Evolutionary conservation across 2,888 invertebrate species (phyloP).

Genomic region (Actias luna): DNA sequence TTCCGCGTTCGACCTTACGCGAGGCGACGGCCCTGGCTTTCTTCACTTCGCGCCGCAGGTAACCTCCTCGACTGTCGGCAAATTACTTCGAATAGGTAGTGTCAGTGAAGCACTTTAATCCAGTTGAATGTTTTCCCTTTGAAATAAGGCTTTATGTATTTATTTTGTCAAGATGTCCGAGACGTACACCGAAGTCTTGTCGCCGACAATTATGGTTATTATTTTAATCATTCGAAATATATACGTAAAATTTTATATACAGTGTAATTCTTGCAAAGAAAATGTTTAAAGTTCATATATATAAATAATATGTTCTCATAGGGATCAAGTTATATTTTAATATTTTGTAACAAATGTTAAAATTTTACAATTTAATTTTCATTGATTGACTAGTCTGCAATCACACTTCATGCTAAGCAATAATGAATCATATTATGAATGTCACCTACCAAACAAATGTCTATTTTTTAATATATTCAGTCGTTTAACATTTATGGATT

Average conservation of each 20-base stretch:
- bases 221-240: background rate
- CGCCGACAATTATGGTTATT: background rate
- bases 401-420: too few relatives aligned
- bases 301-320: too few relatives aligned
- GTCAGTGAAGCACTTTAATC: background rate
- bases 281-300: too few relatives aligned
- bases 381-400: too few relatives aligned
- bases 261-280: too few relatives aligned
- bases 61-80: conserved; percentile 36
- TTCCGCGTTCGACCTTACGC: conserved; percentile 32
- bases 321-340: too few relatives aligned
- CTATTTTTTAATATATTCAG: too few relatives aligned
- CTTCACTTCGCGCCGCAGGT: conserved; percentile 26
- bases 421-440: too few relatives aligned
- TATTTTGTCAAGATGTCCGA: background rate
- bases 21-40: conserved; percentile 45
- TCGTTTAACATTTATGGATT: too few relatives aligned
- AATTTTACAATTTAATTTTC: too few relatives aligned
- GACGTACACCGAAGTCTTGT: background rate
- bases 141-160: background rate
- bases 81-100: conserved; percentile 29
- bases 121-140: background rate
- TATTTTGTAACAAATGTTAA: too few relatives aligned
- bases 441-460: too few relatives aligned
- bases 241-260: background rate